These are phyloP conservation scores for Poecilobothrus nobilitatus DNA, from an alignment of 2,888 invertebrate genomes.

Conservation along the genomic window DNA sequence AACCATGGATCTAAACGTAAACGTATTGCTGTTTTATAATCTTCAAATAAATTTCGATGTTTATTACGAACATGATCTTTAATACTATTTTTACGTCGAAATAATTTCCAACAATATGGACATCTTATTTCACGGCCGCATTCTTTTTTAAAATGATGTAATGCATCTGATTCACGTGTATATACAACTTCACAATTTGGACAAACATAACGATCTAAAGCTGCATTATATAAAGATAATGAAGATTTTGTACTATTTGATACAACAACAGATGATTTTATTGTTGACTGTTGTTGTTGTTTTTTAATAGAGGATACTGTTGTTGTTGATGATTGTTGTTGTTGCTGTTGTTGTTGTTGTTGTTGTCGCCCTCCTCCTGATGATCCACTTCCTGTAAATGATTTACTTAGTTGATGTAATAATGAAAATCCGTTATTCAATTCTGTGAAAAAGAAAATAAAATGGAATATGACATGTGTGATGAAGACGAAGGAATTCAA, in stretches of 20 bases:
- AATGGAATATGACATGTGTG: not conserved
- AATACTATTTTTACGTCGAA: conserved; percentile 22
- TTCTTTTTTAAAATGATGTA: conserved; percentile 19
- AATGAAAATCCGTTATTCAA: not conserved
- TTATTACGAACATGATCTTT: conserved; percentile 22
- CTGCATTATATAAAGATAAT: conserved; percentile 14
- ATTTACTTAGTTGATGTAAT: not conserved
- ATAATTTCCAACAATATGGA: conserved; percentile 26
- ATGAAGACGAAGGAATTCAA: not conserved
- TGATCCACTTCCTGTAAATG: not conserved
- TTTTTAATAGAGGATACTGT: not conserved
- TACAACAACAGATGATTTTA: not conserved
- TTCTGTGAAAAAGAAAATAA: conserved; percentile 7
- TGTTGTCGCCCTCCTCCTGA: not conserved
- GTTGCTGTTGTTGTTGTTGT: not conserved
- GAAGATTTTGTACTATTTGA: not conserved
- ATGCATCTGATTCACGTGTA: conserved; percentile 19
- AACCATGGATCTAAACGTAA: conserved; percentile 19
- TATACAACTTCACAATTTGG: conserved; percentile 20
- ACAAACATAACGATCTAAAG: conserved; percentile 17
- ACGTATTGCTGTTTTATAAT: conserved; percentile 18
- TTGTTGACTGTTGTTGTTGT: not conserved
- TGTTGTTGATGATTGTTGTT: not conserved
- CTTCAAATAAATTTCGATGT: conserved; percentile 16
- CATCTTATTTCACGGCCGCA: conserved; percentile 24